phyloP scores from a whole-genome alignment of 1,140 invertebrate species.

The Oreohelix idahoensis region DNA sequence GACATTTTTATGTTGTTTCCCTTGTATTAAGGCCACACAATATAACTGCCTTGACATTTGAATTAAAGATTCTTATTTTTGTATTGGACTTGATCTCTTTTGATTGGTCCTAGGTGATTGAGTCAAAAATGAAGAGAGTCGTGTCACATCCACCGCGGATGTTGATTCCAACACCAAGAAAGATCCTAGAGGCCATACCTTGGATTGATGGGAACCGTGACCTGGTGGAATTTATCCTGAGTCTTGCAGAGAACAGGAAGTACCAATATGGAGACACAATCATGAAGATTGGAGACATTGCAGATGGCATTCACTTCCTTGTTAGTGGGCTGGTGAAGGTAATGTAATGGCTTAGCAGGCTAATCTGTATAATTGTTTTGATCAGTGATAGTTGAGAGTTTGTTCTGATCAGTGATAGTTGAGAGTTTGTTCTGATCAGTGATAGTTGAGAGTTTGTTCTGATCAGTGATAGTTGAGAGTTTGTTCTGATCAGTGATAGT shows the following conservation, averaged over 20 bases:
- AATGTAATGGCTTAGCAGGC: slow-evolving; percentile 41
- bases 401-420: too few relatives aligned
- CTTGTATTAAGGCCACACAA: too few relatives aligned
- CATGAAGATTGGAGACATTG: slow-evolving; percentile 58
- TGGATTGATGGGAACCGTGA: slow-evolving; percentile 66
- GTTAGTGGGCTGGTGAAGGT: slow-evolving; percentile 73
- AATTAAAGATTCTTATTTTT: too few relatives aligned
- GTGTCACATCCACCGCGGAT: slow-evolving; percentile 65
- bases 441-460: too few relatives aligned
- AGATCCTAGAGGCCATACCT: slow-evolving; percentile 63
- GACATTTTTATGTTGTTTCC: too few relatives aligned
- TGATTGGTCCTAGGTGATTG: slow-evolving; percentile 67
- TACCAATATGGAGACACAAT: slow-evolving; percentile 67
- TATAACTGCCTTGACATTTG: too few relatives aligned
- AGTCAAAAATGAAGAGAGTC: slow-evolving; percentile 69
- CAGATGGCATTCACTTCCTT: slow-evolving; percentile 72
- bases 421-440: too few relatives aligned
- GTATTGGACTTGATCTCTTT: too few relatives aligned
- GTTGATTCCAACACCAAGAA: slow-evolving; percentile 64
- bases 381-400: too few relatives aligned
- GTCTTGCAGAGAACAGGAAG: slow-evolving; percentile 56
- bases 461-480: too few relatives aligned
- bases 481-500: too few relatives aligned
- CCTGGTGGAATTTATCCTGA: slow-evolving; percentile 63
- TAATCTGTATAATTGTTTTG: too few relatives aligned